Evolutionary conservation across 2,888 invertebrate genomes (phyloP).

Genomic region (Homarus gammarus): DNA sequence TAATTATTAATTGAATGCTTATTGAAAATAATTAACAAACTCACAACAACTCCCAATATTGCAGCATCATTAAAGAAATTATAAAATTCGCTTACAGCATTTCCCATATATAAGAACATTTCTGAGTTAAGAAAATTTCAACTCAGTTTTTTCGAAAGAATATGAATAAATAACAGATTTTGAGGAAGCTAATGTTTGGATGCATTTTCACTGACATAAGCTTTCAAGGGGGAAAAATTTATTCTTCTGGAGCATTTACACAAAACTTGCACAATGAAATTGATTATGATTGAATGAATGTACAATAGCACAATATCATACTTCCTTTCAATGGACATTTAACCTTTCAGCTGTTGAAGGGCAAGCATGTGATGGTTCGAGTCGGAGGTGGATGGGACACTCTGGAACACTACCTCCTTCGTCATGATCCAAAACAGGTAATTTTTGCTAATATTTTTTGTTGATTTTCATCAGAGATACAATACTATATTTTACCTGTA

Average conservation of each 20-base stretch:
- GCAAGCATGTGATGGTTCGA: constrained; percentile 96
- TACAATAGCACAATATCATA: not conserved
- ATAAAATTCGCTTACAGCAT: not conserved
- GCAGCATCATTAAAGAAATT: not conserved
- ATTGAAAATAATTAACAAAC: not conserved
- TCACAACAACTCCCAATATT: not conserved
- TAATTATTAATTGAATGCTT: too few relatives aligned
- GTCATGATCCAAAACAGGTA: constrained; percentile 85
- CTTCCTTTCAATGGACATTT: not conserved
- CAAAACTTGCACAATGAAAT: too few relatives aligned
- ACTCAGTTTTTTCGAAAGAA: not conserved
- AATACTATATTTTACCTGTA: not conserved
- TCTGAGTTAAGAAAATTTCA: not conserved
- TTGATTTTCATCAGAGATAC: not conserved
- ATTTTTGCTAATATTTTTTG: not conserved
- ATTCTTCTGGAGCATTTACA: too few relatives aligned
- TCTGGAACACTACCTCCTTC: constrained; percentile 92
- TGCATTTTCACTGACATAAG: too few relatives aligned
- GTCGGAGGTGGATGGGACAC: constrained; percentile 97
- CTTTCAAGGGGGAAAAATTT: too few relatives aligned
- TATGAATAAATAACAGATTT: too few relatives aligned
- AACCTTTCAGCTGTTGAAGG: constrained; percentile 87
- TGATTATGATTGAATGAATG: too few relatives aligned
- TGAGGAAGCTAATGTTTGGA: too few relatives aligned
- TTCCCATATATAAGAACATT: not conserved